These are phyloP conservation scores for Shinisaurus crocodilurus DNA, from an alignment of 2,113 vertebrate species.

Conservation along the genomic window DNA sequence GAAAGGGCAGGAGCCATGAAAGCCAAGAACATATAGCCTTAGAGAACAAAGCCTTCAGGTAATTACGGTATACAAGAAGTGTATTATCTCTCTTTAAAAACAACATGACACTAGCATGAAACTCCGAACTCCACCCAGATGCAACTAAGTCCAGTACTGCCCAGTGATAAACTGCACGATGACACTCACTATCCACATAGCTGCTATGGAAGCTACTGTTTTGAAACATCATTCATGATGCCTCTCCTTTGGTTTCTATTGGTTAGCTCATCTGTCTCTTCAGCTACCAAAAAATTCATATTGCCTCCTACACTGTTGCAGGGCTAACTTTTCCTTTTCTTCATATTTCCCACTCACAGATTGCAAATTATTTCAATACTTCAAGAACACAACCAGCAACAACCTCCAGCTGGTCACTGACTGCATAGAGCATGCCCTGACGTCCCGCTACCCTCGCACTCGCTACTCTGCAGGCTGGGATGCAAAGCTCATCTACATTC, in stretches of 20 bases:
- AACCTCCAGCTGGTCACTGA: conserved; percentile 73
- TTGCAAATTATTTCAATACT: rapidly evolving
- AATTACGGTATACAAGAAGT: too few species aligned
- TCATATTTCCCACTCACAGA: not conserved
- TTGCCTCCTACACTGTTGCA: not conserved
- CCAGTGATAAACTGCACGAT: too few species aligned
- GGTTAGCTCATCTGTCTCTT: not conserved
- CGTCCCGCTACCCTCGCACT: conserved; percentile 70
- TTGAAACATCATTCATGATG: too few species aligned
- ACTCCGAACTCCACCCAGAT: too few species aligned
- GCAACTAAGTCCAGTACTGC: too few species aligned
- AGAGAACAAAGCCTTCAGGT: too few species aligned
- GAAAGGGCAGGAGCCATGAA: not conserved
- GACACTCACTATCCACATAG: too few species aligned
- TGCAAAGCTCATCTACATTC: conserved; percentile 70
- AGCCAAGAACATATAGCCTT: not conserved
- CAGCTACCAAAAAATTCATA: not conserved
- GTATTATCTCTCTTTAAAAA: too few species aligned
- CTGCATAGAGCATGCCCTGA: conserved; percentile 79
- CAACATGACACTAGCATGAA: too few species aligned
- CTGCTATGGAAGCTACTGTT: too few species aligned
- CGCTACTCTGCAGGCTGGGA: conserved; percentile 76
- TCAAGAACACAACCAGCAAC: rapidly evolving
- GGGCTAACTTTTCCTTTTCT: not conserved
- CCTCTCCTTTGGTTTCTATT: too few species aligned